Percentiles rank a stretch among this genome's conserved stretches.
Conservation (phyloP, 2,113 vertebrate genomes). For the Engraulis encrasicolus region DNA sequence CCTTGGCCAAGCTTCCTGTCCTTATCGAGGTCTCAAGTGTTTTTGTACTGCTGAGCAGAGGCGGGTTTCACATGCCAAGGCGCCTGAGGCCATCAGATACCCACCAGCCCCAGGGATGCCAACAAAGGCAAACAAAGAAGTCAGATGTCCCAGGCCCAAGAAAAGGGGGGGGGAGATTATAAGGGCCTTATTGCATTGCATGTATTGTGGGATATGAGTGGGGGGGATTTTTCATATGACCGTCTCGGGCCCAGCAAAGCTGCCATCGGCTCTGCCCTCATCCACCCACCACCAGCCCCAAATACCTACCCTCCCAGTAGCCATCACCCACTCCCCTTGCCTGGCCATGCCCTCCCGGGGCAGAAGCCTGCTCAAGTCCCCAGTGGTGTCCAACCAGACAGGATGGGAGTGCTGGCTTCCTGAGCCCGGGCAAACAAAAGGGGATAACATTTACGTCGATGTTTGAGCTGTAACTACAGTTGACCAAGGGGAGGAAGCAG, state of each 20-base stretch:
- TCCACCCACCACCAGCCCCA: too few species aligned
- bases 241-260: too few species aligned
- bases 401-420: constrained; percentile 75
- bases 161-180: too few species aligned
- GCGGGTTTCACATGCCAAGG: background rate
- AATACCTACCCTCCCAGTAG: too few species aligned
- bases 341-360: background rate
- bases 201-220: too few species aligned
- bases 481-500: constrained; percentile 67
- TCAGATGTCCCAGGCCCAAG: too few species aligned
- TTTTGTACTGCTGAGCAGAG: background rate
- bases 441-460: constrained; percentile 62
- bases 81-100: constrained; percentile 4
- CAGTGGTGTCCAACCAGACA: constrained; percentile 58
- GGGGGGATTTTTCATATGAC: too few species aligned
- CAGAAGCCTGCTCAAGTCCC: constrained; percentile 1
- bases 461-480: constrained; percentile 55
- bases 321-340: background rate
- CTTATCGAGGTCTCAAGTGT: background rate
- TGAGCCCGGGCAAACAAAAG: constrained; percentile 64
- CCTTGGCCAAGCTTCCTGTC: background rate
- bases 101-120: too few species aligned
- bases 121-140: too few species aligned
- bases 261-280: too few species aligned
- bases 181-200: too few species aligned